Conservation (phyloP, 1,140 invertebrate species). For the Cydia fagiglandana region DNA sequence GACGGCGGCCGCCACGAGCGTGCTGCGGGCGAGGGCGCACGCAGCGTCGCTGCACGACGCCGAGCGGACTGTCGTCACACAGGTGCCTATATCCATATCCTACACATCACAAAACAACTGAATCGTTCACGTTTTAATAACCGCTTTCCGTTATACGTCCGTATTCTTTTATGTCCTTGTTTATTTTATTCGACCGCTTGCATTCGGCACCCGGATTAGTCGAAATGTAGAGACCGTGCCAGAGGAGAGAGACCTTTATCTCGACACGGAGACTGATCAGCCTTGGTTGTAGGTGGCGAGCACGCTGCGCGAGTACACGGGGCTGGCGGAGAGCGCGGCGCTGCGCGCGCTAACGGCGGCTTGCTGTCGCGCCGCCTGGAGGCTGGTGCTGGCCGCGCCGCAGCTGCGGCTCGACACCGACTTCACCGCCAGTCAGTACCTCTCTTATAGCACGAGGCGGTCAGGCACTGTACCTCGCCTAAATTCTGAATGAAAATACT, state of each 20-base stretch:
- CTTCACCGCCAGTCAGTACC: conserved; percentile 79
- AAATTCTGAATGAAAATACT: too few species aligned
- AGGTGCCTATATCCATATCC: conserved; percentile 47
- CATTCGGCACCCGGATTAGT: too few species aligned
- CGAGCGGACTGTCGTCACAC: conserved; percentile 81
- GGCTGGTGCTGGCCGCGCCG: conserved; percentile 80
- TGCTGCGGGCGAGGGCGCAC: conserved; percentile 78
- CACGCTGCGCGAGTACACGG: conserved; percentile 82
- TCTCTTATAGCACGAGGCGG: too few species aligned
- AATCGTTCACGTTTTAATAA: too few species aligned
- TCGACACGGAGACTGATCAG: too few species aligned
- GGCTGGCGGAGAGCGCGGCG: conserved; percentile 78
- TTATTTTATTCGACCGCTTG: too few species aligned
- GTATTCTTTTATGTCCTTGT: too few species aligned
- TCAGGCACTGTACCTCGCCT: too few species aligned
- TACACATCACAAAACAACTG: too few species aligned
- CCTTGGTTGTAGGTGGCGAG: conserved; percentile 68
- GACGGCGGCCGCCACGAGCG: conserved; percentile 72
- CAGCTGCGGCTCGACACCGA: conserved; percentile 82
- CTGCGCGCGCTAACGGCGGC: conserved; percentile 80
- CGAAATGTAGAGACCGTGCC: too few species aligned
- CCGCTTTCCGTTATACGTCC: too few species aligned
- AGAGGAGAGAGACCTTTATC: too few species aligned
- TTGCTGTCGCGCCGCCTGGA: conserved; percentile 81
- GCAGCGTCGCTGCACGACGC: conserved; percentile 81